Evolutionary conservation across 2,797 vertebrate species (phyloP).

Genomic region (Graptemys geographica): DNA sequence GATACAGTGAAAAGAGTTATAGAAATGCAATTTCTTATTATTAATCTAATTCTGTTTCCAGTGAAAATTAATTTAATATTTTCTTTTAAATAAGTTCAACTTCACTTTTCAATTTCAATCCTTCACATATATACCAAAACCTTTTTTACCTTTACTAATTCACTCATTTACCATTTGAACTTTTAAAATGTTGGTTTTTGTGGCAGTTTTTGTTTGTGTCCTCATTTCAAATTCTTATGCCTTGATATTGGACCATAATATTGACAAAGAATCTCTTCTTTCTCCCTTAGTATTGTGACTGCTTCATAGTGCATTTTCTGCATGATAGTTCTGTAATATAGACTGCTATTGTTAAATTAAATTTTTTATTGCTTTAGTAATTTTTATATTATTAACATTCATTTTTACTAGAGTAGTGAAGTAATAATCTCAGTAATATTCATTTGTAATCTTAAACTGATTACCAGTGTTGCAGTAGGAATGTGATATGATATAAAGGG

Average conservation of each 20-base stretch:
- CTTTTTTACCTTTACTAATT: not conserved
- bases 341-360: not conserved
- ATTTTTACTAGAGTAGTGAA: not conserved
- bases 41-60: not conserved
- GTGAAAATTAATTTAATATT: not conserved
- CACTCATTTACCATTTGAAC: not conserved
- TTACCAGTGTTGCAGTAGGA: not conserved
- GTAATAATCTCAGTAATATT: not conserved
- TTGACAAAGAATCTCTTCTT: not conserved
- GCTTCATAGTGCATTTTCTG: slow-evolving; percentile 3
- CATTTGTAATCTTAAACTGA: not conserved
- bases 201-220: not conserved
- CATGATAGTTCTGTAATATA: not conserved
- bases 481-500: not conserved
- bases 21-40: not conserved
- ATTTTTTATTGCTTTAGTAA: slow-evolving; percentile 3
- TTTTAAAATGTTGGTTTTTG: not conserved
- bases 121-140: not conserved
- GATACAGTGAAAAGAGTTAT: not conserved
- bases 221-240: not conserved
- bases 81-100: not conserved
- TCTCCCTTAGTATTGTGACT: not conserved
- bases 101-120: not conserved
- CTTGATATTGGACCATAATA: slow-evolving; percentile 5
- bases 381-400: not conserved